Evolutionary conservation across 2,797 vertebrate genomes (phyloP).

Genomic region (Anguilla anguilla): DNA sequence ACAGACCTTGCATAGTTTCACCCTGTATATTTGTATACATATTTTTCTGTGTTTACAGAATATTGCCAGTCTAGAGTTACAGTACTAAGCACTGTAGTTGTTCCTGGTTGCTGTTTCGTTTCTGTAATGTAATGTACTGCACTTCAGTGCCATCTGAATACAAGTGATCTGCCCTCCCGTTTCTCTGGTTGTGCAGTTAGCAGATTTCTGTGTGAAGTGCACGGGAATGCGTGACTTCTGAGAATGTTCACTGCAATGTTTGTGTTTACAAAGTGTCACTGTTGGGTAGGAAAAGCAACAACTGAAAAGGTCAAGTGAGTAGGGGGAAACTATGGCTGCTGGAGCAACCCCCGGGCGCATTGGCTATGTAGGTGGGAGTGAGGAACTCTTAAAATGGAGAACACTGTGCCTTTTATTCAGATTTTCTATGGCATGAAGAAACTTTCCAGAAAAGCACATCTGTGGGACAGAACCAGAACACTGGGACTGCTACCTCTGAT

Average conservation of each 20-base stretch:
- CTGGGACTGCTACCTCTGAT: background rate
- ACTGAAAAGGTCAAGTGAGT: conserved; percentile 55
- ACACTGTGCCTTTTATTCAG: background rate
- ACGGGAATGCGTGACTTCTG: conserved; percentile 28
- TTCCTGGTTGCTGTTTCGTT: background rate
- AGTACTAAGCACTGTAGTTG: background rate
- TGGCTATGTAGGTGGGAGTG: background rate
- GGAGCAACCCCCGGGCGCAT: background rate
- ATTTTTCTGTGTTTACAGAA: background rate
- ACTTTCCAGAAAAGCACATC: background rate
- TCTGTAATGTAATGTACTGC: background rate
- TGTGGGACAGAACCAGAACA: background rate
- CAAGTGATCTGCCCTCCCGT: background rate
- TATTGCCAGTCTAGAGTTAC: background rate
- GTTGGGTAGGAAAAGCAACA: conserved; percentile 53
- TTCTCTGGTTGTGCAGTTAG: background rate
- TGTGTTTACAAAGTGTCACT: conserved; percentile 37
- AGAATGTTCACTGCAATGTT: conserved; percentile 35
- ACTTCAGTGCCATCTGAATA: background rate
- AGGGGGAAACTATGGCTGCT: conserved; percentile 20
- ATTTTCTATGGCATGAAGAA: background rate
- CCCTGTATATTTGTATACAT: background rate
- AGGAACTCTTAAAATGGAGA: conserved; percentile 14
- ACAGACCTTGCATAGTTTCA: background rate
- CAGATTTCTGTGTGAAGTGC: conserved; percentile 34